phyloP scores from a whole-genome alignment of 2,797 vertebrate species.

The Acipenser transmontanus region DNA sequence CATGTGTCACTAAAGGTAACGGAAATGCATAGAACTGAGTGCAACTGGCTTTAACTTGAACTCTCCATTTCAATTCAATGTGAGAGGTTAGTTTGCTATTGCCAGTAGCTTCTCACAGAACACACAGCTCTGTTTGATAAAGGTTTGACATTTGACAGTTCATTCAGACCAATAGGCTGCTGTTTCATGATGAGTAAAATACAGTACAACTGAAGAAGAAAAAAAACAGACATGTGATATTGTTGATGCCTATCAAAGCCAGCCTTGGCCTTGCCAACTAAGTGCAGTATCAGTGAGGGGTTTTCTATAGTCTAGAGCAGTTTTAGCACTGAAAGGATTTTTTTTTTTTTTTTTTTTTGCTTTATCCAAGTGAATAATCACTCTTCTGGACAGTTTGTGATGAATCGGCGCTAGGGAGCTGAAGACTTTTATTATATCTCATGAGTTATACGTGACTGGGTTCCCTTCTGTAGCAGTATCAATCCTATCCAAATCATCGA shows the following conservation, averaged over 20 bases:
- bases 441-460: no score
- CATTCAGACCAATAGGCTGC: slow-evolving; percentile 60
- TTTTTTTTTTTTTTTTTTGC: no score
- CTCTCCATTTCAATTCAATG: slow-evolving; percentile 3
- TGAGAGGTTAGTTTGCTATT: neutral
- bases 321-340: no score
- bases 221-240: slow-evolving; percentile 49
- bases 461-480: no score
- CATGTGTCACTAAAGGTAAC: no score
- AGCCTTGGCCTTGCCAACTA: slow-evolving; percentile 34
- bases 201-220: slow-evolving; percentile 1
- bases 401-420: no score
- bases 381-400: no score
- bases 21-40: neutral
- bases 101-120: slow-evolving; percentile 41
- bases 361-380: no score
- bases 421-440: no score
- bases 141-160: slow-evolving; percentile 70
- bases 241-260: slow-evolving; percentile 57
- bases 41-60: neutral
- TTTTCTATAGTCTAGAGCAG: neutral
- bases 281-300: slow-evolving; percentile 13
- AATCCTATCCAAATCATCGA: no score
- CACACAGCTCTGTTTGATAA: slow-evolving; percentile 60
- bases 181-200: slow-evolving; percentile 1